Percentiles rank a stretch among this genome's conserved stretches.
These are phyloP conservation scores for Fistularia tabacaria DNA, from an alignment of 2,797 vertebrate genomes.

Conservation along the genomic window DNA sequence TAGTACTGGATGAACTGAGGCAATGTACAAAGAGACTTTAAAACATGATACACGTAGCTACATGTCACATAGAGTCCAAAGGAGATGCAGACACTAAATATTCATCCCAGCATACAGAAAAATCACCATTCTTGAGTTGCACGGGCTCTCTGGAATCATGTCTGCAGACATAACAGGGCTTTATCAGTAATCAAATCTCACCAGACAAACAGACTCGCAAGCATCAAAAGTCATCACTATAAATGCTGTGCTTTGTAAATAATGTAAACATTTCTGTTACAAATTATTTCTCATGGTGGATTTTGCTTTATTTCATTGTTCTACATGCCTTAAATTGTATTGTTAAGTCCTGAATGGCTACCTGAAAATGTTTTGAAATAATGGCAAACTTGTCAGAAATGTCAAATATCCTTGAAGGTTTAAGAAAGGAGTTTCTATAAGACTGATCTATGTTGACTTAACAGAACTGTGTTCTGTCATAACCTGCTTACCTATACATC, in stretches of 20 bases:
- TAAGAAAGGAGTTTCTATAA: constrained; percentile 18
- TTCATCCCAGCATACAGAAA: constrained; percentile 9
- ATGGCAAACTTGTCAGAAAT: constrained; percentile 43
- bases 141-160: constrained; percentile 44
- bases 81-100: constrained; percentile 63
- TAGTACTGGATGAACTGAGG: constrained; percentile 57
- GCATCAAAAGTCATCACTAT: constrained; percentile 50
- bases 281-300: constrained; percentile 50
- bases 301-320: constrained; percentile 65
- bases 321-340: constrained; percentile 81
- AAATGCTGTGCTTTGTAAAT: constrained; percentile 67
- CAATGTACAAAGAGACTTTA: constrained; percentile 55
- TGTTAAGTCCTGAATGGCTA: constrained; percentile 58
- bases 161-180: constrained; percentile 39
- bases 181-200: constrained; percentile 29
- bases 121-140: constrained; percentile 21
- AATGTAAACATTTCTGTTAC: constrained; percentile 60
- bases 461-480: constrained; percentile 31
- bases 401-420: constrained; percentile 33
- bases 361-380: constrained; percentile 48
- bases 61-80: constrained; percentile 46
- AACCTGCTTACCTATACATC: constrained; percentile 28
- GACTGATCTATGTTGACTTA: constrained; percentile 30
- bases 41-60: constrained; percentile 32
- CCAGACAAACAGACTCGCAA: constrained; percentile 31